phyloP scores from a whole-genome alignment of 2,888 invertebrate genomes.

The Apoda limacodes region DNA sequence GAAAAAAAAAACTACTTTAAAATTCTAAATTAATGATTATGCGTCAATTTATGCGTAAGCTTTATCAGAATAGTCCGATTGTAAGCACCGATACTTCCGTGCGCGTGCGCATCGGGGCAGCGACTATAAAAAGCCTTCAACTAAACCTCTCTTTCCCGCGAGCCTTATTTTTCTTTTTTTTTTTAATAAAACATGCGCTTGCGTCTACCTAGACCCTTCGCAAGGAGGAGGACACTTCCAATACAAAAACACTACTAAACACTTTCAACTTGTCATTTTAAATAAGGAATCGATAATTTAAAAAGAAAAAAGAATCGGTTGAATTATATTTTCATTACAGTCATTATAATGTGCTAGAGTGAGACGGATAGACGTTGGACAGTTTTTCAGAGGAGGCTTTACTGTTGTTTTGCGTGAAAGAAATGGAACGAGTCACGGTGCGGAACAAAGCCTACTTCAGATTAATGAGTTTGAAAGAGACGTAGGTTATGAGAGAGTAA shows the following conservation, averaged over 20 bases:
- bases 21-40: slow-evolving; percentile 46
- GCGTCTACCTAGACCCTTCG: slow-evolving; percentile 43
- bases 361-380: slow-evolving; percentile 37
- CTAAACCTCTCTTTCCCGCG: slow-evolving; percentile 63
- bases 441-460: slow-evolving; percentile 32
- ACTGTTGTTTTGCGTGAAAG: slow-evolving; percentile 43
- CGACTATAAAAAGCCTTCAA: slow-evolving; percentile 65
- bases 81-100: slow-evolving; percentile 63
- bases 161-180: slow-evolving; percentile 57
- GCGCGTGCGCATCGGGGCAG: slow-evolving; percentile 61
- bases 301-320: slow-evolving; percentile 32
- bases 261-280: slow-evolving; percentile 44
- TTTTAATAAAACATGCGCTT: slow-evolving; percentile 39
- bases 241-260: slow-evolving; percentile 37
- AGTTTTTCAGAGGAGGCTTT: slow-evolving; percentile 31
- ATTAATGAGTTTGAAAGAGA: slow-evolving; percentile 64
- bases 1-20: slow-evolving; percentile 43
- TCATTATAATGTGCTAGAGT: slow-evolving; percentile 28
- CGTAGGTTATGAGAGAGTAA: slow-evolving; percentile 50
- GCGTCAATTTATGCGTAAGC: slow-evolving; percentile 63
- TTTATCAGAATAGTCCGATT: slow-evolving; percentile 64
- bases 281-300: slow-evolving; percentile 35
- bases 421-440: slow-evolving; percentile 45
- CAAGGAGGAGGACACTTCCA: slow-evolving; percentile 40
- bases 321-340: slow-evolving; percentile 38